Evolutionary conservation across 2,888 invertebrate species (phyloP).

Genomic region (Drosophila limbata): DNA sequence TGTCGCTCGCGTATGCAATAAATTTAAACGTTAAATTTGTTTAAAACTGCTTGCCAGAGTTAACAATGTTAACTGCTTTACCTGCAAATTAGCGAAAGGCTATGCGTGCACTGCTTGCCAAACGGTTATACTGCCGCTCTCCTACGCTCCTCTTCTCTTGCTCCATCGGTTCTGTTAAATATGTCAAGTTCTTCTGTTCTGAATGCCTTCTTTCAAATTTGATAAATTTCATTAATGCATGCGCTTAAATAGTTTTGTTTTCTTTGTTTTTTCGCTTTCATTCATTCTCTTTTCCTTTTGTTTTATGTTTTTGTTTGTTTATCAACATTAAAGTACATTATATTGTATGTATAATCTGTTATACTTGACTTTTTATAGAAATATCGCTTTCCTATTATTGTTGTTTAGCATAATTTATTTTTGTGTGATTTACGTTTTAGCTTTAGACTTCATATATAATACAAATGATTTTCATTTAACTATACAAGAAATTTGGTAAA

Average conservation of each 20-base stretch:
- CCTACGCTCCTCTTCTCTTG: slow-evolving; percentile 20
- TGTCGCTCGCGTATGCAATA: slow-evolving; percentile 54
- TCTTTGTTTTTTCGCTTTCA: slow-evolving; percentile 12
- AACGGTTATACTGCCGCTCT: slow-evolving; percentile 30
- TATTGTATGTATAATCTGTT: slow-evolving; percentile 59
- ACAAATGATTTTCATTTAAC: slow-evolving; percentile 75
- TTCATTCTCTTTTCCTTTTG: slow-evolving; percentile 15
- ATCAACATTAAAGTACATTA: slow-evolving; percentile 77
- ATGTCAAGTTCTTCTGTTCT: slow-evolving; percentile 44
- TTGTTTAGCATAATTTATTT: slow-evolving; percentile 45
- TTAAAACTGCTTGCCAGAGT: slow-evolving; percentile 75
- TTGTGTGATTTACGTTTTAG: slow-evolving; percentile 35
- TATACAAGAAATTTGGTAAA: slow-evolving; percentile 76
- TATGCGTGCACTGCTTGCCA: slow-evolving; percentile 65
- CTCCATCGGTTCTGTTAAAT: slow-evolving; percentile 18
- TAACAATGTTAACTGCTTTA: slow-evolving; percentile 74
- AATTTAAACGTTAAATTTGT: slow-evolving; percentile 67
- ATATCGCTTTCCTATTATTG: slow-evolving; percentile 50
- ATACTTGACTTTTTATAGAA: slow-evolving; percentile 63
- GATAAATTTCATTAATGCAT: slow-evolving; percentile 58
- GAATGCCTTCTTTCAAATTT: slow-evolving; percentile 32
- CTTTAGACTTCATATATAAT: slow-evolving; percentile 69
- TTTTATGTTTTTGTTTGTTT: slow-evolving; percentile 40
- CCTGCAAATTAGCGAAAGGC: slow-evolving; percentile 73
- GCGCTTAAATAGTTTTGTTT: slow-evolving; percentile 28